phyloP scores from a whole-genome alignment of 2,888 invertebrate genomes.

The Cheilosia impressa region DNA sequence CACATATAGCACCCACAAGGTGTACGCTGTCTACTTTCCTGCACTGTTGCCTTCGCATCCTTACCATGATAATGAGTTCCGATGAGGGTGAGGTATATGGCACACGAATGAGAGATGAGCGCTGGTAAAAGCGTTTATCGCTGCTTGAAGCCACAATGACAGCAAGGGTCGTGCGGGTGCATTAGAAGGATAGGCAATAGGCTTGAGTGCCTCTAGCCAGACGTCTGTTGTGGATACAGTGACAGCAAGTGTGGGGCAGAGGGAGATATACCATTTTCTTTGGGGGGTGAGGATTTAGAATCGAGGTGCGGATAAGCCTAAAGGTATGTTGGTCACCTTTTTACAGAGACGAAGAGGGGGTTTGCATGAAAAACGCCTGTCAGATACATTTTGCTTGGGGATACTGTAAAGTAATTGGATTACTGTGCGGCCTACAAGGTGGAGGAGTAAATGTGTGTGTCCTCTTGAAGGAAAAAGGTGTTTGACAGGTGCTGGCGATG shows the following conservation, averaged over 20 bases:
- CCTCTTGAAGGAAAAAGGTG: constrained; percentile 11
- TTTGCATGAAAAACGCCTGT: constrained; percentile 63
- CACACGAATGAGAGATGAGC: constrained; percentile 68
- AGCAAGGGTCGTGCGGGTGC: constrained; percentile 70
- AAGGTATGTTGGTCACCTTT: constrained; percentile 65
- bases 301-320: constrained; percentile 43
- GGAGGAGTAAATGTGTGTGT: constrained; percentile 21
- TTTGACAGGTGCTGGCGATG: constrained; percentile 58
- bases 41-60: constrained; percentile 16
- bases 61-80: constrained; percentile 43
- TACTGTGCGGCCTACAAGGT: constrained; percentile 47
- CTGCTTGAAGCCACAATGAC: constrained; percentile 71
- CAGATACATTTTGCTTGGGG: constrained; percentile 67
- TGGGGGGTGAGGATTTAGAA: constrained; percentile 48
- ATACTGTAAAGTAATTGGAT: constrained; percentile 72
- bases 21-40: constrained; percentile 1
- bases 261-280: constrained; percentile 28
- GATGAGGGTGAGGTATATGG: not conserved
- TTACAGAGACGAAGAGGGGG: not conserved
- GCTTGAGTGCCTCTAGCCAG: constrained; percentile 59
- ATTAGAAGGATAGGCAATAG: constrained; percentile 62
- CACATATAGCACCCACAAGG: constrained; percentile 60
- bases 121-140: constrained; percentile 70
- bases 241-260: not conserved
- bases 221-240: constrained; percentile 35